These are phyloP conservation scores for Sarcophaga variegata DNA, from an alignment of 2,888 invertebrate genomes.

Conservation along the genomic window DNA sequence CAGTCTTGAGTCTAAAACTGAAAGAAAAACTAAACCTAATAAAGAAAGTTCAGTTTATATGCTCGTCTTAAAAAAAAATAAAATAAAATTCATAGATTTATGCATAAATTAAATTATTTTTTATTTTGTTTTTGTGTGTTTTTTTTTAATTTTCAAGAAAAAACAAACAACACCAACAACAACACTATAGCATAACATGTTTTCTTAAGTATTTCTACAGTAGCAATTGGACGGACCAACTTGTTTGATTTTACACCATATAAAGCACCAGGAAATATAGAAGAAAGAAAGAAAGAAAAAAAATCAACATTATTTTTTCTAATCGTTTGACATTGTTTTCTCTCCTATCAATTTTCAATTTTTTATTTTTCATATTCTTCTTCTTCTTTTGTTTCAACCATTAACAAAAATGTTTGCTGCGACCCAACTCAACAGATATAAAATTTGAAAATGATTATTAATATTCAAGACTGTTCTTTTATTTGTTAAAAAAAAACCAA, in stretches of 20 bases:
- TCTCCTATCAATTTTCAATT: neutral
- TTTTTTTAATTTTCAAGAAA: slow-evolving; percentile 15
- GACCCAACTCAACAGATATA: neutral
- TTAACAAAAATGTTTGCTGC: neutral
- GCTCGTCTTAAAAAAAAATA: slow-evolving; percentile 21
- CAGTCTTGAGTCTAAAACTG: slow-evolving; percentile 34
- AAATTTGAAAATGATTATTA: slow-evolving; percentile 23
- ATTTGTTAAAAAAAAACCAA: neutral
- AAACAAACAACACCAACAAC: slow-evolving; percentile 6
- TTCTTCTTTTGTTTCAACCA: neutral
- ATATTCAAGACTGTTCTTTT: slow-evolving; percentile 53
- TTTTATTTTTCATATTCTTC: neutral
- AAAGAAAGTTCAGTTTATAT: slow-evolving; percentile 58
- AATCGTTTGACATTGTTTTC: slow-evolving; percentile 46
- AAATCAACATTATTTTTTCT: slow-evolving; percentile 9
- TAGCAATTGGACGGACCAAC: slow-evolving; percentile 8
- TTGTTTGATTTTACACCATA: slow-evolving; percentile 34
- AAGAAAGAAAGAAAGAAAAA: neutral
- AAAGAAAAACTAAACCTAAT: slow-evolving; percentile 37
- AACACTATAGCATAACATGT: slow-evolving; percentile 26
- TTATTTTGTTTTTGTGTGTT: neutral
- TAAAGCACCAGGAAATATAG: slow-evolving; percentile 14
- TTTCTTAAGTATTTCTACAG: slow-evolving; percentile 52
- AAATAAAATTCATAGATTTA: slow-evolving; percentile 59
- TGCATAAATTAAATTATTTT: slow-evolving; percentile 60